Base-by-base conservation (phyloP, 2,888 invertebrate genomes). In the Elgonia sp. region DNA sequence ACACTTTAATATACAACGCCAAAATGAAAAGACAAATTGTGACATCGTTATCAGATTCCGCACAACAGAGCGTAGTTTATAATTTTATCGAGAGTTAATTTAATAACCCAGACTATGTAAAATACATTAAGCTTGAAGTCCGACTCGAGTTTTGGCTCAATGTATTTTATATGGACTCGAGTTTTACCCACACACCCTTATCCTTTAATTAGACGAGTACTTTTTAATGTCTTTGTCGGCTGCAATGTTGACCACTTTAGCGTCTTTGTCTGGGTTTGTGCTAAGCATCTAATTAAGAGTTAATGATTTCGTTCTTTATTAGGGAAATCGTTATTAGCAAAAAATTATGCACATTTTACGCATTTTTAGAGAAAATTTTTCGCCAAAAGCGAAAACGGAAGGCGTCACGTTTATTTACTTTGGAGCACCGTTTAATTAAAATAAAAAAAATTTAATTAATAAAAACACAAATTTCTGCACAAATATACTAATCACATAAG, bases 191-290 rank as follows among this genome's bases (percentile, higher is more conserved):
- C 79, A 85, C 73, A 67, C 79, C 50, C 62, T 73, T 42, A 79
- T 79, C 67, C 60, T 79, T 85, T 85, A 85, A 85, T 85, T 79
- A 85, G 73, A 18, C 65, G 65, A 79, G 84, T 73, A 79, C 79
- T 85, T 85, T 79, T 80, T 75, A 80, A 75, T 80, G 85, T 85
- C 84, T 84, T 84, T 84, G 77, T 84, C 77, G 72, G 21, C 76
- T 40, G 55, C 70, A 82, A 70, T 77, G 77, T 77, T 84, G 76
- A 70, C 21, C 84, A 77, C 55, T 84, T 29, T 29, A 20, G 60
- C 62, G 10, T 84, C 77, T 77, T 76, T 77, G 57, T 69, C 16
- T 20, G 53, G 40, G 37, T 53, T 10, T 37, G 16, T 16, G 37
- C 7, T 55, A 39, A 50, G 42, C 67, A 37, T 67, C 72, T 81